A percentile compares a stretch with the other conserved stretches of the same genome.
phyloP scores from a whole-genome alignment of 1,140 invertebrate species.

The Drosophila albomicans region DNA sequence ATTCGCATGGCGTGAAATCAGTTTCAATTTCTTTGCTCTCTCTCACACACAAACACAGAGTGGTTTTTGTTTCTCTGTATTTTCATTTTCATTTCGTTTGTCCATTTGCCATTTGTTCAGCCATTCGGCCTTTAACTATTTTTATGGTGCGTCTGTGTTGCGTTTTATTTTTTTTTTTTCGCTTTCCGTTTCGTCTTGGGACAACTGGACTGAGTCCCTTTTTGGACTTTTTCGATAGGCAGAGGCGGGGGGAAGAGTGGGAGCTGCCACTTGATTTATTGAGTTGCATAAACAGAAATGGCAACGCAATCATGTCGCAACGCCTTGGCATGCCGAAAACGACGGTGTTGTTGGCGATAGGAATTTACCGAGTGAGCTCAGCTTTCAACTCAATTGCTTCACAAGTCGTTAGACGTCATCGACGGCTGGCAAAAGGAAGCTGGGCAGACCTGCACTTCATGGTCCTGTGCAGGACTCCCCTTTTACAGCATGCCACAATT shows the following conservation, averaged over 20 bases:
- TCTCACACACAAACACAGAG: neutral
- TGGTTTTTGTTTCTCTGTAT: neutral
- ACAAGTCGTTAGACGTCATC: constrained; percentile 81
- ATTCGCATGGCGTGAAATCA: constrained; percentile 79
- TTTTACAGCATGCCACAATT: constrained; percentile 49
- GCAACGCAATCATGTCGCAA: constrained; percentile 82
- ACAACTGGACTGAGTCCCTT: constrained; percentile 26
- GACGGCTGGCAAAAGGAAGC: constrained; percentile 33
- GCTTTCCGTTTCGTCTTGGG: neutral
- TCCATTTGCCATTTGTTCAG: constrained; percentile 52
- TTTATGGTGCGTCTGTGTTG: constrained; percentile 65
- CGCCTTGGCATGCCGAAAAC: constrained; percentile 26
- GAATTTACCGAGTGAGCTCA: constrained; percentile 68
- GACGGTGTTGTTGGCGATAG: constrained; percentile 8
- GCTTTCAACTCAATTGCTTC: constrained; percentile 83
- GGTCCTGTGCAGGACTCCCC: constrained; percentile 37
- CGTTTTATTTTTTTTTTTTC: constrained; percentile 31
- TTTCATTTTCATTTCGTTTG: constrained; percentile 53
- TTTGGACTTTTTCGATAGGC: constrained; percentile 26
- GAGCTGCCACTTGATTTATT: constrained; percentile 78
- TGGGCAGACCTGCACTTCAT: constrained; percentile 65
- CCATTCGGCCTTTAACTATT: constrained; percentile 55
- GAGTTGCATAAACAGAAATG: constrained; percentile 84
- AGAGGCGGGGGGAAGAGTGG: neutral
- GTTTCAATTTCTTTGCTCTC: constrained; percentile 53